Base-by-base conservation (phyloP, 2,113 vertebrate genomes). In the Microcebus ravelobensis region DNA sequence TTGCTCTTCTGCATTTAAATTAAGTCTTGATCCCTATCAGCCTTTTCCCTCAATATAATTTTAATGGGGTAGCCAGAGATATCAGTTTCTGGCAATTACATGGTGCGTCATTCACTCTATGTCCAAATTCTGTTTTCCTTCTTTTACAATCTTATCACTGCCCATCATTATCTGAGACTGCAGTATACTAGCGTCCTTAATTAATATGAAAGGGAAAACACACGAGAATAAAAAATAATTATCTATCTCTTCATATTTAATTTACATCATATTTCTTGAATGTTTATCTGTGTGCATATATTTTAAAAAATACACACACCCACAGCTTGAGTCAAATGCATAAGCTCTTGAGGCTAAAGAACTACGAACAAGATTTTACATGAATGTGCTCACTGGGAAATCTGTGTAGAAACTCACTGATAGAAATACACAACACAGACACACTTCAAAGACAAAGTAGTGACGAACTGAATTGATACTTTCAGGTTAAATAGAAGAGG, bases 271-370 rank as follows among this genome's bases (percentile, higher is more conserved):
- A 90, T 98, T 96, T 93, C 20, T 67, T 65, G 11, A 91, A 5
- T n/a, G n/a, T 65, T 68, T 70, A 57, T 63, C 5, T 59, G 8
- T n/a, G 55, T 90, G 18, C 13, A 31, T 61, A 59, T 39, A 5
- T 20, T 94, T 94, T 70, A 97, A 96, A 97, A 79, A 92, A 87
- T 52, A 97, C 79, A 89, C 67, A 93, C 94, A 97, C 94, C 97
- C 95, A 96, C 94, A 86, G 68, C 39, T 95, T 93, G 81, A 97
- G 92, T 97, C 96, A 97, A 93, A 95, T 93, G 73, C 76, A 67
- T 88, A 93, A 67, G 95, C 82, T 97, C 91, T 96, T 77, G 89
- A 96, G 85, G 87, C 55, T 95, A 94, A 98, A 98, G 84, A 97
- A 63, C 92, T 96, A 96, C 68, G 25, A 87, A 42, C 21, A 55